A percentile compares a stretch with the other conserved stretches of the same genome.
Evolutionary conservation across 2,113 vertebrate genomes (phyloP).

Genomic region (Atherinomorus stipes): DNA sequence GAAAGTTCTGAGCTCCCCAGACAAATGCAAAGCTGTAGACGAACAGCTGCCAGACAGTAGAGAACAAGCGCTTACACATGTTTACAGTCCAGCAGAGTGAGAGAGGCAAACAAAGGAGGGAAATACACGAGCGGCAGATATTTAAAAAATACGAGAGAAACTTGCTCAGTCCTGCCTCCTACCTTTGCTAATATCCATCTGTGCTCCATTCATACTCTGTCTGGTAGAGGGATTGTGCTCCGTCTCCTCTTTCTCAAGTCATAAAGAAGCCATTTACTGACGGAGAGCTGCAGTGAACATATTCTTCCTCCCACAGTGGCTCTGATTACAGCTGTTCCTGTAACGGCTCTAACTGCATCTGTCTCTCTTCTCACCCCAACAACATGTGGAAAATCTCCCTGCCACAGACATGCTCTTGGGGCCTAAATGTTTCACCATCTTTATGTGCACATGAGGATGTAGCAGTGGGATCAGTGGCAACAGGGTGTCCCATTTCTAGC

Average conservation of each 20-base stretch:
- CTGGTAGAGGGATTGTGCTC: slow-evolving; percentile 19
- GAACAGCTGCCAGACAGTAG: slow-evolving; percentile 57
- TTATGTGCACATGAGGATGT: slow-evolving; percentile 62
- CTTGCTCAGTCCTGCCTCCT: slow-evolving; percentile 44
- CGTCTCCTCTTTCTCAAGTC: slow-evolving; percentile 38
- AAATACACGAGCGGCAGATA: slow-evolving; percentile 23
- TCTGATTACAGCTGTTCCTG: slow-evolving; percentile 68
- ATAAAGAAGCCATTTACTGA: slow-evolving; percentile 69
- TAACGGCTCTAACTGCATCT: slow-evolving; percentile 59
- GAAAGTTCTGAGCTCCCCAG: slow-evolving; percentile 78
- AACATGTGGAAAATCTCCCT: slow-evolving; percentile 59
- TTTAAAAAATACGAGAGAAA: slow-evolving; percentile 3
- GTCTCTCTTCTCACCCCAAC: slow-evolving; percentile 52
- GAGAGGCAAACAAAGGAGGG: slow-evolving; percentile 7
- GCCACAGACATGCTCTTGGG: slow-evolving; percentile 27
- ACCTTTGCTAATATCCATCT: slow-evolving; percentile 68
- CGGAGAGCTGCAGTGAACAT: slow-evolving; percentile 33
- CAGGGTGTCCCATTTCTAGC: slow-evolving; percentile 68
- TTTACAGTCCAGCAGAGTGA: slow-evolving; percentile 48
- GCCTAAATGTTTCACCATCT: slow-evolving; percentile 35
- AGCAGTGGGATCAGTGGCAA: slow-evolving; percentile 46
- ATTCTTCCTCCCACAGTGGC: slow-evolving; percentile 61
- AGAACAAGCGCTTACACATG: slow-evolving; percentile 63
- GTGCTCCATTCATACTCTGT: slow-evolving; percentile 47
- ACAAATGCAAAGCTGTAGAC: slow-evolving; percentile 69